Evolutionary conservation across 2,797 vertebrate species (phyloP).

Genomic region (Lithobates pipiens): DNA sequence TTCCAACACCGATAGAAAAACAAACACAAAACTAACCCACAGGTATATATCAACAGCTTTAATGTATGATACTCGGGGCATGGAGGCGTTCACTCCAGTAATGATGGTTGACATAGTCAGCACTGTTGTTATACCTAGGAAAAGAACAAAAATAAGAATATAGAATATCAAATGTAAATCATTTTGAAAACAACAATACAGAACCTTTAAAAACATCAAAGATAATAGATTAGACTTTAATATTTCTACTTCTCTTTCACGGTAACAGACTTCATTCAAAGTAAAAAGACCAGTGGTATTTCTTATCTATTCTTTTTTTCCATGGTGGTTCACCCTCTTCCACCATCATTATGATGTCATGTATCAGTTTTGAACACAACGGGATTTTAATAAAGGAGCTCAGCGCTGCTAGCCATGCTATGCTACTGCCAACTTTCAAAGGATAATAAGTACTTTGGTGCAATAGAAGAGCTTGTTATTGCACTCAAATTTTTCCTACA

Average conservation of each 20-base stretch:
- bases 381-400: no score
- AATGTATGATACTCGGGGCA: conserved; percentile 94
- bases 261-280: no score
- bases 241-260: no score
- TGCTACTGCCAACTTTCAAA: neutral
- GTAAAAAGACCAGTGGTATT: no score
- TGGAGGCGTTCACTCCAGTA: conserved; percentile 92
- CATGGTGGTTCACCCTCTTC: no score
- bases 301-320: no score
- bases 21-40: conserved; percentile 94
- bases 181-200: neutral
- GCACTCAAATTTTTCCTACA: neutral
- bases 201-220: no score
- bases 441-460: neutral
- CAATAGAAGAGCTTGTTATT: neutral
- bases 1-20: conserved; percentile 90
- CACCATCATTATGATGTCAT: no score
- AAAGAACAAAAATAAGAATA: neutral
- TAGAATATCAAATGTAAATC: neutral
- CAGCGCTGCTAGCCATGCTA: neutral
- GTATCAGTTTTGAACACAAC: no score
- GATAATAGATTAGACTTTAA: no score
- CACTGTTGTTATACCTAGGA: conserved; percentile 86
- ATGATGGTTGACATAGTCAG: conserved; percentile 96
- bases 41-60: conserved; percentile 95